Percentiles rank a stretch among this genome's conserved stretches.
phyloP scores from a whole-genome alignment of 2,888 invertebrate species.

The Lamellibrachia satsuma region DNA sequence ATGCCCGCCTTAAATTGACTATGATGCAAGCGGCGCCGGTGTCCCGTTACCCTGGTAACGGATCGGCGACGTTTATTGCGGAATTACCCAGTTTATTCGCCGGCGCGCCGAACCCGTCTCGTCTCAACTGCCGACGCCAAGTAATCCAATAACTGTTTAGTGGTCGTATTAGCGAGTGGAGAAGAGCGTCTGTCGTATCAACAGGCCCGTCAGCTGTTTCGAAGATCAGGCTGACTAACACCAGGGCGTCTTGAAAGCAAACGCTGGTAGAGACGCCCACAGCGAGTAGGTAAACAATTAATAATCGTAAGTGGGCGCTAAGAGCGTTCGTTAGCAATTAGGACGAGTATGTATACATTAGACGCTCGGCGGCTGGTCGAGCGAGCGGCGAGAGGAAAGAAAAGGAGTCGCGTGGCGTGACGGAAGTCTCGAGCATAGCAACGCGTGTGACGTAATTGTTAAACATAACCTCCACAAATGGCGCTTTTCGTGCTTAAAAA shows the following conservation, averaged over 20 bases:
- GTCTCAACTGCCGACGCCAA: background rate
- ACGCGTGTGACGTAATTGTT: background rate
- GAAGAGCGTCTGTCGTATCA: background rate
- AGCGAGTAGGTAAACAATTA: background rate
- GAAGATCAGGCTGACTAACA: background rate
- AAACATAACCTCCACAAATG: background rate
- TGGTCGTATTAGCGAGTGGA: background rate
- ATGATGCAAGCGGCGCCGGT: slow-evolving; percentile 10
- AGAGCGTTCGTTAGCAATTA: background rate
- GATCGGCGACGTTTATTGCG: background rate
- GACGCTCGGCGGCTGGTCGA: background rate
- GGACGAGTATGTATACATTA: background rate
- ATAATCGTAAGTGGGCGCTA: slow-evolving; percentile 1
- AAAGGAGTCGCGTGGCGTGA: background rate
- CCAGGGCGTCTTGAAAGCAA: background rate
- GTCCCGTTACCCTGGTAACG: background rate
- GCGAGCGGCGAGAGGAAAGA: background rate
- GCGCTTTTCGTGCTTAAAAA: background rate
- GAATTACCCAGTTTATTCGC: background rate
- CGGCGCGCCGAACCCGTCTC: background rate
- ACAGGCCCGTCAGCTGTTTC: background rate
- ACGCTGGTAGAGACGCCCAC: background rate
- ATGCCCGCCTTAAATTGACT: slow-evolving; percentile 17
- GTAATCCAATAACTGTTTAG: slow-evolving; percentile 5
- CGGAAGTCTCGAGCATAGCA: background rate